Conservation (phyloP, 2,113 vertebrate species). For the Prinia subflava region DNA sequence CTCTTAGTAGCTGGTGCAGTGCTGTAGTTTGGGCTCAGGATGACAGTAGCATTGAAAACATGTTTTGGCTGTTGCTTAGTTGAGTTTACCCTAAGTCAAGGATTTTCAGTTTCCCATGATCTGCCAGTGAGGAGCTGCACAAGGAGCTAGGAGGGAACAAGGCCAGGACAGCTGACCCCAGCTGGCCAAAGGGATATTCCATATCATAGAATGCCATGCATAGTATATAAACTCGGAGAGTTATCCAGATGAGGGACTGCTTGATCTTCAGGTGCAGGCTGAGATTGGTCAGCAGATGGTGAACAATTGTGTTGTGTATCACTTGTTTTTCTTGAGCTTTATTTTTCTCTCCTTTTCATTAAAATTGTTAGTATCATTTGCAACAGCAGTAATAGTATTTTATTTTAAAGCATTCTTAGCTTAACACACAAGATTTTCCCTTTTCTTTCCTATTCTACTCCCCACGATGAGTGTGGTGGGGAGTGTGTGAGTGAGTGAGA, state of each 20-base stretch:
- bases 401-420: background rate
- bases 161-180: no score
- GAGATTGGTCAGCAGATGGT: fast-evolving
- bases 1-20: background rate
- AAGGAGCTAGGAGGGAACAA: background rate
- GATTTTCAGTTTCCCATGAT: background rate
- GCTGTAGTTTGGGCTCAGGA: no score
- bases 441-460: background rate
- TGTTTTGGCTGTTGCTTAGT: background rate
- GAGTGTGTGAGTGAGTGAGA: background rate
- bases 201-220: background rate
- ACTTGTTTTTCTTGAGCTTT: background rate
- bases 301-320: background rate
- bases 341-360: background rate
- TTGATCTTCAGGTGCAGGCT: background rate
- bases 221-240: background rate
- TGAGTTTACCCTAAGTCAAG: background rate
- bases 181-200: background rate
- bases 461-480: no score
- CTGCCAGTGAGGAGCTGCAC: background rate
- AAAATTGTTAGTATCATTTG: background rate
- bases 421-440: background rate
- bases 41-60: background rate
- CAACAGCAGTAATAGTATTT: background rate
- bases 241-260: background rate